Evolutionary conservation across 2,797 vertebrate species (phyloP), one percentile per base, ranked within the genome.

Genomic region (Notamacropus eugenii): DNA sequence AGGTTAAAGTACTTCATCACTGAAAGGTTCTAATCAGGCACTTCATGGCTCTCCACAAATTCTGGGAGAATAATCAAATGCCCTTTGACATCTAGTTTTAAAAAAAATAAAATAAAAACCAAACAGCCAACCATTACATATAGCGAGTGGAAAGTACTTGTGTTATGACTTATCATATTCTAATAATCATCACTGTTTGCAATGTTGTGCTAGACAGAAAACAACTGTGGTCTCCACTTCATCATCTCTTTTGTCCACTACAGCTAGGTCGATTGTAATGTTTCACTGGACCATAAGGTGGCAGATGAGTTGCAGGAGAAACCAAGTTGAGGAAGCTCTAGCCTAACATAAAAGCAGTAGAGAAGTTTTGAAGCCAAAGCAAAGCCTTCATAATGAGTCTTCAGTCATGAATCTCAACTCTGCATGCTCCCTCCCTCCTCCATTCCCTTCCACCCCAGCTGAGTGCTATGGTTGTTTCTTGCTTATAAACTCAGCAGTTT

Each of bases 271-370:
- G 95, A 90, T 8, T 96, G 97, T 97, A 97, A 93, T 98, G 96
- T 96, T 94, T 96, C 90, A 55, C 95, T 96, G 95, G 96, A 93
- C 98, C 98, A 94, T 98, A 67, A 98, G 98, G 97, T 99, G 98
- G 98, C 98, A 98, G 93, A 93, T 98, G 97, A 98, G 98, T 93
- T 91, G 97, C 97, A 96, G 97, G 92, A 90, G 56, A 95, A 91
- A 93, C 52, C 28, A 56, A 93, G 93, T 12, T 1, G 31, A 59
- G 22, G 46, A 54, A 58, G 55, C 29, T 59, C 87, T 91, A 90
- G 62, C 52, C 31, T n/a, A 55, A 10, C 28, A 27, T 29, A 74
- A 93, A 90, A 93, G 55, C 91, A 95, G 62, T 10, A 93, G 31
- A 57, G 91, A 95, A 67, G 91, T 90, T 57, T 91, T 82, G 94